Percentiles rank a stretch among this genome's conserved stretches.
These are phyloP conservation scores for Channa striata DNA, from an alignment of 2,797 vertebrate genomes.

Conservation along the genomic window DNA sequence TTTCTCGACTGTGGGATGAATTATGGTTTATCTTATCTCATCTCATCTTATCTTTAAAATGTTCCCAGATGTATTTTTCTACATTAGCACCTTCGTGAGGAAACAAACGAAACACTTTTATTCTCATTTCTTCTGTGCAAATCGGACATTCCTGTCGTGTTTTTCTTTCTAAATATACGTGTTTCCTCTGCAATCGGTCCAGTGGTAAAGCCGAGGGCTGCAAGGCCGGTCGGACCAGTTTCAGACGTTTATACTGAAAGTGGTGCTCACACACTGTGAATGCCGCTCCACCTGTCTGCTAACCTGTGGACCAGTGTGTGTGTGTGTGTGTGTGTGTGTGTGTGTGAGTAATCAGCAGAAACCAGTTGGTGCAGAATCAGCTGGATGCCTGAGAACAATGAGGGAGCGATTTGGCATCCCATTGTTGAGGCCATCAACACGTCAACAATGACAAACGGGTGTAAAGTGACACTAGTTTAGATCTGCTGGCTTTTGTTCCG, in stretches of 20 bases:
- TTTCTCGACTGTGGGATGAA: no score
- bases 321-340: constrained; percentile 4
- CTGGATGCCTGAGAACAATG: constrained; percentile 29
- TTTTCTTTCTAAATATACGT: no score
- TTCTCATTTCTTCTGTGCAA: no score
- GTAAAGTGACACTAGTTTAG: neutral
- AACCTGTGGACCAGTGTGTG: neutral
- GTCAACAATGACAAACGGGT: neutral
- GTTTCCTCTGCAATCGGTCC: no score
- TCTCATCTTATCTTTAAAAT: no score
- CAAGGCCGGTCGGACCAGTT: constrained; percentile 46
- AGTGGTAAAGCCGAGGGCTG: neutral
- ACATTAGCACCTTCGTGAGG: no score
- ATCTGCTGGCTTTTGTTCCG: constrained; percentile 4
- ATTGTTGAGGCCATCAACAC: constrained; percentile 15
- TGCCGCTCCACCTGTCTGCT: constrained; percentile 32
- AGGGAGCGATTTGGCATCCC: constrained; percentile 13
- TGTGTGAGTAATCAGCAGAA: constrained; percentile 21
- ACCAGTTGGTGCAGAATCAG: constrained; percentile 54
- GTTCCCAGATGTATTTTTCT: no score
- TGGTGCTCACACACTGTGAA: constrained; percentile 3
- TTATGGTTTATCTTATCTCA: no score
- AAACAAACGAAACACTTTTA: no score
- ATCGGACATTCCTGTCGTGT: no score
- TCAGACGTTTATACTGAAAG: constrained; percentile 33